Base-by-base conservation (phyloP, 1,140 invertebrate species). In the Trachymyrmex septentrionalis region DNA sequence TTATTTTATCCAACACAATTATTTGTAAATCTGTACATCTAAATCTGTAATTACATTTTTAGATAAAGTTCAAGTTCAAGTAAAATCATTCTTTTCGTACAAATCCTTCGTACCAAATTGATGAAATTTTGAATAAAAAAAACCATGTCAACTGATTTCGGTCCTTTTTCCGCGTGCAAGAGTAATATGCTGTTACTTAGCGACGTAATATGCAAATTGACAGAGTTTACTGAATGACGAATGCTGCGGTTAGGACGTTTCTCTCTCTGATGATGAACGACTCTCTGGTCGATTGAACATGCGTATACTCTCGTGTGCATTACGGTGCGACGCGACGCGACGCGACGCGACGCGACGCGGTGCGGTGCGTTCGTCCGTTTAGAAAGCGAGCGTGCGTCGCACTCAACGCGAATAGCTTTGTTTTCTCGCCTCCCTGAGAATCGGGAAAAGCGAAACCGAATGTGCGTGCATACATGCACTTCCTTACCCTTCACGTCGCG, bases 311-410 rank as follows among this genome's bases (percentile, higher is more conserved):
- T 34, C 55, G 73, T 80, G 72, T 78, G 80, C 87, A 30, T 38
- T 89, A 16, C 86, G 80, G 85, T 81, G n/a, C n/a, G 55, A 9
- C n/a, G 55, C n/a, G 34, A 0, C 9, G 55, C 55, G 27, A 0
- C 34, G 67, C 30, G 77, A 57, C 84, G 88, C 81, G 80, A 6
- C 9, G 55, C 55, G 27, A 0, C 34, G 67, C 30, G 77, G 63
- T 86, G 88, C 81, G 80, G 71, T 81, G n/a, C 89, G 80, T 90
- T 90, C 86, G 80, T 87, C 81, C 89, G 88, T 90, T 90, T 90
- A 90, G 89, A 90, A 90, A 90, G 89, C 86, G 89, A 90, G 59
- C 66, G 66, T 77, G 86, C 82, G 77, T 78, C 69, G 71, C 61
- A 21, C 57, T 48, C 48, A 48, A 30, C 21, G 48, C 55, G 55